Evolutionary conservation across 2,113 vertebrate species (phyloP).

Genomic region (Ornithorhynchus anatinus): DNA sequence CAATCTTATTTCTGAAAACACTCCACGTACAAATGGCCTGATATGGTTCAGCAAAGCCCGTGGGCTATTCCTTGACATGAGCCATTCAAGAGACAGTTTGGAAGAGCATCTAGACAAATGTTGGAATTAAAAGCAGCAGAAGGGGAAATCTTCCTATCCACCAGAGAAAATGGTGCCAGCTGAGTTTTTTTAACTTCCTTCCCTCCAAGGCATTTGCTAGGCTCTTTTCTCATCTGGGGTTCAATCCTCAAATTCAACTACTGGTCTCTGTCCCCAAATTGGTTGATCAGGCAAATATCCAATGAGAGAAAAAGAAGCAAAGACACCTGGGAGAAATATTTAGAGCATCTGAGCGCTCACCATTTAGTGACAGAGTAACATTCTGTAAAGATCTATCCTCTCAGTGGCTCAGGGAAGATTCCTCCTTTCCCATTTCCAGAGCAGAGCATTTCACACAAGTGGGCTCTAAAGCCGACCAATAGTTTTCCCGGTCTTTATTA

Average conservation of each 20-base stretch:
- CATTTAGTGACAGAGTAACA: neutral
- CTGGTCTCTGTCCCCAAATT: neutral
- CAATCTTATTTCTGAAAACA: neutral
- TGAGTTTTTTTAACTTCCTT: slow-evolving; percentile 15
- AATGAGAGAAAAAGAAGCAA: no score
- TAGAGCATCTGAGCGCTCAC: neutral
- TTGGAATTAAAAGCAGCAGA: slow-evolving; percentile 44
- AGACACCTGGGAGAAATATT: neutral
- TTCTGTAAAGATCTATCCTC: no score
- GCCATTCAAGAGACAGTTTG: slow-evolving; percentile 22
- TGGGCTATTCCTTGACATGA: slow-evolving; percentile 2
- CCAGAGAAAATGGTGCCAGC: slow-evolving; percentile 34
- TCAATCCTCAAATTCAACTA: slow-evolving; percentile 41
- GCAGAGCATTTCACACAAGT: neutral
- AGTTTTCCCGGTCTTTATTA: slow-evolving; percentile 60
- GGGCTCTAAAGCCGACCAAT: slow-evolving; percentile 44
- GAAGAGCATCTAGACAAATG: slow-evolving; percentile 42
- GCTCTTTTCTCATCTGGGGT: slow-evolving; percentile 36
- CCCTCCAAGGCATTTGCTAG: neutral
- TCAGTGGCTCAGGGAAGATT: no score
- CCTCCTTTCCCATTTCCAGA: slow-evolving; percentile 34
- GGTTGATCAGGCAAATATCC: neutral
- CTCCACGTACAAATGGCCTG: slow-evolving; percentile 1
- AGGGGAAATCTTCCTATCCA: slow-evolving; percentile 43
- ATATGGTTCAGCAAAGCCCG: slow-evolving; percentile 26